Evolutionary conservation across 92 coral and sea anemone species (phyloP).

Genomic region (Epizoanthus illoricatus): DNA sequence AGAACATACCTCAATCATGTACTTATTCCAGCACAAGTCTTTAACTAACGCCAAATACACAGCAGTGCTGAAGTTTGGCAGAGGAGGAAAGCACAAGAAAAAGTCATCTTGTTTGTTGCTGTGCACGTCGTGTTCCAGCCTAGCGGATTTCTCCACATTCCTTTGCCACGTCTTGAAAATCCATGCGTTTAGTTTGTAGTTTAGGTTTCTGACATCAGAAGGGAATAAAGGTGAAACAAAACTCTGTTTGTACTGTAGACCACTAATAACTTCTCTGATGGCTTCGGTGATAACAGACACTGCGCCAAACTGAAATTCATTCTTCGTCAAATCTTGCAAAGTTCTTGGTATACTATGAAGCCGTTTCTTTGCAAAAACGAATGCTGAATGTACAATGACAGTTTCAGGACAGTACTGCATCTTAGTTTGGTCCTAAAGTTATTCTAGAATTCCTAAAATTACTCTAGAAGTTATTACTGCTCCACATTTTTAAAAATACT

Average conservation of each 20-base stretch:
- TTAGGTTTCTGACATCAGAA: conserved; percentile 37
- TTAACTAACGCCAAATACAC: conserved; percentile 54
- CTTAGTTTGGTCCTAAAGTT: not conserved
- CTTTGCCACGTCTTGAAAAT: conserved; percentile 39
- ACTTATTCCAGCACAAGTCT: conserved; percentile 57
- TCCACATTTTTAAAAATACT: too few relatives aligned
- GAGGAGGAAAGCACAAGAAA: conserved; percentile 61
- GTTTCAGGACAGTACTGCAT: conserved; percentile 74
- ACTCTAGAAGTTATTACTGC: too few relatives aligned
- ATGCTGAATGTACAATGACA: conserved; percentile 65
- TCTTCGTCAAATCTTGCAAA: conserved; percentile 22
- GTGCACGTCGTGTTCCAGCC: not conserved
- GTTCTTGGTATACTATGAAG: not conserved
- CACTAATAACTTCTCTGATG: conserved; percentile 49
- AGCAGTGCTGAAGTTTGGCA: conserved; percentile 54
- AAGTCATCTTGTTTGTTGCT: conserved; percentile 23
- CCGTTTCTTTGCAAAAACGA: conserved; percentile 50
- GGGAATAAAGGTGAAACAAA: conserved; percentile 26
- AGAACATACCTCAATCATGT: conserved; percentile 53
- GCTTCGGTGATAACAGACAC: conserved; percentile 40
- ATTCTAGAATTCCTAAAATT: too few relatives aligned
- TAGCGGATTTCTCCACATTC: not conserved
- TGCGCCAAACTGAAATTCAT: conserved; percentile 24
- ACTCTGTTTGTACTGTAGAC: not conserved
- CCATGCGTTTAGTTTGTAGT: conserved; percentile 71